Conservation (phyloP, 2,113 vertebrate genomes). For the Potamarius usumacintae region DNA sequence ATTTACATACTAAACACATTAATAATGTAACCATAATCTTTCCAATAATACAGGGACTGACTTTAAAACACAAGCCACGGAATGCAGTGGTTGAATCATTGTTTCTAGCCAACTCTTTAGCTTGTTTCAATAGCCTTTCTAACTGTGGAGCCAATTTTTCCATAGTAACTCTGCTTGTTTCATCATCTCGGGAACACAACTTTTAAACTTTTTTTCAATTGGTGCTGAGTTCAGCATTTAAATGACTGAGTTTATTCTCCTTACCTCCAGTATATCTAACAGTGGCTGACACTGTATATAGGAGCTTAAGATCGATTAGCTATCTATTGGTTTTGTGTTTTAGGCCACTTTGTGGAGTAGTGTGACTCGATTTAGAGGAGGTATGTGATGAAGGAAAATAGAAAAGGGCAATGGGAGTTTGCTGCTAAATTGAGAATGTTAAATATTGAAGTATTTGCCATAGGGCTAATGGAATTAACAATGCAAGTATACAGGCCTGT, state of each 20-base stretch:
- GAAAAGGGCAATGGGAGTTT: conserved; percentile 32
- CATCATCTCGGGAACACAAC: background rate
- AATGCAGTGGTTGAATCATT: background rate
- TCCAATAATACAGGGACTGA: background rate
- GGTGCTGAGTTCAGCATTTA: conserved; percentile 61
- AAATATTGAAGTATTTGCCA: conserved; percentile 74
- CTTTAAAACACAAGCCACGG: background rate
- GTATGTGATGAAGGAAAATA: conserved; percentile 26
- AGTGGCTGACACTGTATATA: conserved; percentile 63
- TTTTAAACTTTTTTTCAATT: background rate
- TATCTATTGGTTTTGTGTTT: conserved; percentile 61
- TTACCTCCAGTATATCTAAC: conserved; percentile 63
- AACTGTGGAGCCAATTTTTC: background rate
- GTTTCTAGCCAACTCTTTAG: background rate
- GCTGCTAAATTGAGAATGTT: conserved; percentile 69
- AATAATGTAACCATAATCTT: background rate
- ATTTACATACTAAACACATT: background rate
- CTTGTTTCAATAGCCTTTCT: background rate
- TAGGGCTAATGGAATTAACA: conserved; percentile 76
- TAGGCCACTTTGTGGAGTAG: conserved; percentile 69
- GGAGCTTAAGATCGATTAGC: conserved; percentile 58
- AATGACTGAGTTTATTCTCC: conserved; percentile 48
- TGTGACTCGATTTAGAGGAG: conserved; percentile 62
- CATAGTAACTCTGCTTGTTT: conserved; percentile 11
- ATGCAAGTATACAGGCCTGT: conserved; percentile 73